Base-by-base conservation (phyloP, 2,113 vertebrate species). In the Vicugna pacos region DNA sequence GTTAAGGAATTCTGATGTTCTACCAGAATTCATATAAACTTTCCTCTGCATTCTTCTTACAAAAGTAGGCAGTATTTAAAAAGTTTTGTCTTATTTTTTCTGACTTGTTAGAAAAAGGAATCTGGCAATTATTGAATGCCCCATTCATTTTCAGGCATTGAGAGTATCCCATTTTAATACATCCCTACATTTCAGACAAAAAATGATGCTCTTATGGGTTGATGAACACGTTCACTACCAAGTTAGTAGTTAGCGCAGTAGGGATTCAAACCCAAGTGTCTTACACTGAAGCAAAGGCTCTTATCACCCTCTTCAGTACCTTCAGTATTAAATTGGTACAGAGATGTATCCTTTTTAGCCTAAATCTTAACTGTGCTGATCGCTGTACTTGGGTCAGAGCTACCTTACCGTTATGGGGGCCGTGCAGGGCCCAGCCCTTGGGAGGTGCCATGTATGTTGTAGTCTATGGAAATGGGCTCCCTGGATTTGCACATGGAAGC, bases 341-440 rank as follows among this genome's bases (percentile, higher is more conserved):
- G 32, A 50, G 13, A 69, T 35, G 35, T 0, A 79, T 87, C 2
- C 3, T 65, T 94, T 79, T 80, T 38, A 26, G 8, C 30, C 30
- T 67, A 79, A 93, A 90, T 70, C 3, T 62, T 73, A 84, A 48
- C 70, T 85, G 56, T 48, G 10, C 0, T 46, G 42, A n/a, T 46
- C 60, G 8, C 4, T 85, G 7, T 81, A 26, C 7, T 62, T 77
- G n/a, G 42, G 16, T 87, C 56, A 73, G 1, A 87, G 30, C 28
- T 67, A 4, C 17, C 26, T 84, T 52, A 30, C 17, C 54, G 2
- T 32, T 83, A 14, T 35, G 24, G 50, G 11, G 4, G 9, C 7
- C 4, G 9, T n/a, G 3, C 79, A 35, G 5, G 5, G 10, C 2
- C 19, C 17, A 48, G 2, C 12, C 1, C 5, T 64, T 70, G 12